Evolutionary conservation across 2,888 invertebrate genomes (phyloP), one percentile per base, ranked within the genome.

Genomic region (Drosophila cracens): DNA sequence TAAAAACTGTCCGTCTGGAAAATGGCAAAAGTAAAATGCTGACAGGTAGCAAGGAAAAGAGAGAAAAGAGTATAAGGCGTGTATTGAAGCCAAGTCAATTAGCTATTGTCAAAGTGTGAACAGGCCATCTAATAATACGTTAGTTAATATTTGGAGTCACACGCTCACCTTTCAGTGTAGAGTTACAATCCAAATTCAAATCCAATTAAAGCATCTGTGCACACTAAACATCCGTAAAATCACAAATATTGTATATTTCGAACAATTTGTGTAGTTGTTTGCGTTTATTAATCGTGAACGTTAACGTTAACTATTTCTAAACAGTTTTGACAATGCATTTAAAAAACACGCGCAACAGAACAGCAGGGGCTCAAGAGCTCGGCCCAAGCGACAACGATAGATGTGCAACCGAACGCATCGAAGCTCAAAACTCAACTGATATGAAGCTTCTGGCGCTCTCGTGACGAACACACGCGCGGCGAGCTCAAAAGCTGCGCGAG

Each of bases 391-490:
- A 46, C 36, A 57, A 70, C 57, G 62, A 63, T 27, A 58, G 64
- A 76, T 68, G 51, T 73, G 64, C 85, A 90, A 91, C 92, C 91
- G 85, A 72, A 84, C 91, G 81, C 87, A 81, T 69, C 84, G 82
- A 92, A 86, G 82, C 72, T 82, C 80, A 79, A 85, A 88, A 91
- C 89, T 92, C 82, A 82, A 91, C 89, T 92, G 82, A 72, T 18
- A 31, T 56, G 27, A 52, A 58, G 48, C 53, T 74, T 66, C 31
- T 21, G 36, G 34, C 25, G 49, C 57, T 59, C 40, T 49, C 57
- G 62, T 54, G 25, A 33, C 49, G 53, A 29, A 31, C 54, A 58
- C 49, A 52, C 52, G 73, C 62, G 58, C 48, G 16, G 46, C 62
- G 18, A 72, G 76, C 79, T 83, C 71, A 72, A 84, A 70, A 80